Conservation (phyloP, 2,113 vertebrate genomes). For the Canis aureus region DNA sequence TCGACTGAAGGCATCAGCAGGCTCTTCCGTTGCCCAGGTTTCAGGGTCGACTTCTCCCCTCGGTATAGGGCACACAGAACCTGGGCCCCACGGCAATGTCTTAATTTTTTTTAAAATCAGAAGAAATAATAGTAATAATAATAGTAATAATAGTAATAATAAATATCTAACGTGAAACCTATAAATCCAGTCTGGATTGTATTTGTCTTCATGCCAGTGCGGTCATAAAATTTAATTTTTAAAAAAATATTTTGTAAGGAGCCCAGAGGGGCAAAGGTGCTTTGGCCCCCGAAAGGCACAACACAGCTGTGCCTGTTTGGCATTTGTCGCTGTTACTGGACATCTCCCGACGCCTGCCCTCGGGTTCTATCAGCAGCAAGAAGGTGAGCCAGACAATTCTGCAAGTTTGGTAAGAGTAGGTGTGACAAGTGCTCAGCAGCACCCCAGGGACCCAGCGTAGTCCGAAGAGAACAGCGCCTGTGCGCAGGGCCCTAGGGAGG, state of each 20-base stretch:
- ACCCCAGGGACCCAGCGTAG: rapidly evolving
- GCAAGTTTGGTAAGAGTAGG: not conserved
- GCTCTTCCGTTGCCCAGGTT: not conserved
- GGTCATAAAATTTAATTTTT: not conserved
- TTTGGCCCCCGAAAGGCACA: not conserved
- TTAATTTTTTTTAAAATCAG: not conserved
- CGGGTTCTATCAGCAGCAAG: not conserved
- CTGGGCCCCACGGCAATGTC: not conserved
- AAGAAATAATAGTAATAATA: not conserved
- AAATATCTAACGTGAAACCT: not conserved
- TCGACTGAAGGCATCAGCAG: not conserved
- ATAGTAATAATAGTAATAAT: not conserved
- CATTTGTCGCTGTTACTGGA: not conserved
- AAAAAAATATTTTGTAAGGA: not conserved
- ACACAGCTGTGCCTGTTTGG: rapidly evolving
- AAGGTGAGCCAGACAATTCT: not conserved
- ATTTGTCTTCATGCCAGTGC: not conserved
- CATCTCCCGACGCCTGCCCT: not conserved
- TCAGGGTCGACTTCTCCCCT: not conserved
- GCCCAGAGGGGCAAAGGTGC: not conserved
- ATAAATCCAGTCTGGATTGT: not conserved
- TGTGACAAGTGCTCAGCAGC: not conserved
- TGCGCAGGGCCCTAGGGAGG: not conserved
- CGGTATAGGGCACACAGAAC: not conserved
- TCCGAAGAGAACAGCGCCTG: rapidly evolving